Conservation (phyloP, 2,113 vertebrate genomes). For the Microcebus griseorufus region DNA sequence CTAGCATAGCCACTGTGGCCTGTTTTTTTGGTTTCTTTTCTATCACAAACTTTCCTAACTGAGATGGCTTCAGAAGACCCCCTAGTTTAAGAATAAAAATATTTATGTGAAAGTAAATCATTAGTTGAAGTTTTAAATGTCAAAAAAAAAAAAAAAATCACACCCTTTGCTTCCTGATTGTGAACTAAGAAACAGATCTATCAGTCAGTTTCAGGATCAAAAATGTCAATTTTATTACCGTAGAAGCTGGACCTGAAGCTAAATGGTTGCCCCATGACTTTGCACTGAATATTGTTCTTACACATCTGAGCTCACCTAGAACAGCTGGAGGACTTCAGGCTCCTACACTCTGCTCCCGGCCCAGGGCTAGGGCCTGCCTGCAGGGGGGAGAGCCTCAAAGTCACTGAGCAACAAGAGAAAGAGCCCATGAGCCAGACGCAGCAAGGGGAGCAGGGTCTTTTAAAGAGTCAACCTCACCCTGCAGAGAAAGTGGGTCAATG, state of each 20-base stretch:
- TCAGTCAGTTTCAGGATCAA: neutral
- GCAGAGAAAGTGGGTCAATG: neutral
- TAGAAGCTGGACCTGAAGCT: neutral
- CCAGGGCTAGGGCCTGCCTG: too few relatives aligned
- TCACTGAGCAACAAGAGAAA: neutral
- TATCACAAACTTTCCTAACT: neutral
- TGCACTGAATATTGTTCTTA: too few relatives aligned
- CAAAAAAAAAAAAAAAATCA: neutral
- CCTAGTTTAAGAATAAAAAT: neutral
- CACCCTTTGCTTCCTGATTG: neutral
- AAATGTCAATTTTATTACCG: neutral
- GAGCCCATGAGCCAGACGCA: neutral
- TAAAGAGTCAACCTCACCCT: neutral
- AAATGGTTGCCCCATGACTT: neutral
- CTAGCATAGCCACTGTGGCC: neutral
- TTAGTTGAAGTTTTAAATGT: conserved; percentile 2
- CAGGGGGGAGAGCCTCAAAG: neutral
- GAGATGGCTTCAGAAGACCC: neutral
- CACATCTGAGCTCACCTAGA: neutral
- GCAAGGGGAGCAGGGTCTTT: neutral
- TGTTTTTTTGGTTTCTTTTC: neutral
- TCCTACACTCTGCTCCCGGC: neutral
- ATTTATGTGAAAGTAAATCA: neutral
- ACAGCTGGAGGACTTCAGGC: neutral
- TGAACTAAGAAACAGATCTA: neutral